phyloP scores from a whole-genome alignment of 2,888 invertebrate genomes.

The Neria commutata region DNA sequence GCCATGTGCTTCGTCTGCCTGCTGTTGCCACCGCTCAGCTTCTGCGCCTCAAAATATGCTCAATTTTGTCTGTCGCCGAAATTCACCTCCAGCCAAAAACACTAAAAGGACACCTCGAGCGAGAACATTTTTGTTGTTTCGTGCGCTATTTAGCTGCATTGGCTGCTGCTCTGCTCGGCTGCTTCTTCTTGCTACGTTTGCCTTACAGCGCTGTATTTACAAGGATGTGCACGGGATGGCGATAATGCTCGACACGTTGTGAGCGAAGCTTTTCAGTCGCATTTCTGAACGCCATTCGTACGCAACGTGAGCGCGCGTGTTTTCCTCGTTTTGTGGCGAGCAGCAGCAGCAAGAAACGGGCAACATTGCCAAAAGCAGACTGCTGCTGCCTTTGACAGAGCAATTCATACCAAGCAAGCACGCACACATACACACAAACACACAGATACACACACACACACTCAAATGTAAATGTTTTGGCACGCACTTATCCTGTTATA shows the following conservation, averaged over 20 bases:
- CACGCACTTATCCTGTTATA: not conserved
- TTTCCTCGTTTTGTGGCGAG: too few relatives aligned
- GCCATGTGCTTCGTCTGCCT: too few relatives aligned
- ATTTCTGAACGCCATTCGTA: slow-evolving; percentile 56
- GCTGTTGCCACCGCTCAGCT: not conserved
- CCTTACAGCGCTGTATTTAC: too few relatives aligned
- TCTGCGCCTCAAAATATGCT: not conserved
- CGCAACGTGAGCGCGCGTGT: slow-evolving; percentile 51
- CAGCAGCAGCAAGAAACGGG: slow-evolving; percentile 19
- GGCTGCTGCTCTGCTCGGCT: slow-evolving; percentile 24
- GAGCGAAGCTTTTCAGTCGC: slow-evolving; percentile 54
- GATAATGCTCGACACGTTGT: slow-evolving; percentile 35
- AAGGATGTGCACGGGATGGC: slow-evolving; percentile 26
- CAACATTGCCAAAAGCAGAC: slow-evolving; percentile 29
- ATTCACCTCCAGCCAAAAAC: not conserved
- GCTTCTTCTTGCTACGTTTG: slow-evolving; percentile 24
- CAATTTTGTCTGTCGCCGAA: not conserved
- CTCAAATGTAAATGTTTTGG: not conserved
- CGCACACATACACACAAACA: slow-evolving; percentile 7
- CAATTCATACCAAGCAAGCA: slow-evolving; percentile 14
- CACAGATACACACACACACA: not conserved
- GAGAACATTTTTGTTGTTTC: not conserved
- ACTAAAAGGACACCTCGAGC: not conserved
- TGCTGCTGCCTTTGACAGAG: not conserved
- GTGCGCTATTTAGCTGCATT: not conserved